Evolutionary conservation across 2,888 invertebrate genomes (phyloP), one percentile per base, ranked within the genome.

Genomic region (Ophion costatus): DNA sequence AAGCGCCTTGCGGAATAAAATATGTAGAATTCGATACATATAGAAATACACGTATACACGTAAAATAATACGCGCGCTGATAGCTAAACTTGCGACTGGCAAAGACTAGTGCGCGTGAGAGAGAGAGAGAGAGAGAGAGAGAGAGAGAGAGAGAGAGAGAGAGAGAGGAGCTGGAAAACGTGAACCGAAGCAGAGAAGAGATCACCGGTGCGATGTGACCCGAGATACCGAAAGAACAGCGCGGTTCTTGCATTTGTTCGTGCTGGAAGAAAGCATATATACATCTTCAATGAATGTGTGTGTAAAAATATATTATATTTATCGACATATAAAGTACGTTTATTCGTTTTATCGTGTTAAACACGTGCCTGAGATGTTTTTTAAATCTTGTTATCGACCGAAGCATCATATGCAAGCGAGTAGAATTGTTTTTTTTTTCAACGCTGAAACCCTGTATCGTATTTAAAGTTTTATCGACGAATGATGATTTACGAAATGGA

Each of bases 161-260:
- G 38, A 73, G 79, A 73, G 71, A 73, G 79, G 57, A 57, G 74
- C 42, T 42, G 89, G 90, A 81, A 89, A 90, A 91, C 90, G 91
- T 89, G 91, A 90, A 88, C 89, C 89, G 83, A 84, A 84, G 42
- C 66, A 83, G 85, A 85, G 91, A 91, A 29, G 29, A 29, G 29
- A 29, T 91, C 91, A 91, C 88, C 88, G 88, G 78, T 86, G 90
- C 90, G 91, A 91, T 91, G 81, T 91, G 91, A 91, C 91, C 91
- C 89, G 89, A 91, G 91, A 91, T 91, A 91, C 89, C 84, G 76
- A 82, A 87, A 61, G 75, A n/a, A 75, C 67, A 75, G 86, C 79
- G 75, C 78, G 86, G 85, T 87, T 89, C 90, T 91, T 91, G 89
- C 89, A 91, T 91, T 91, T 89, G 87, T 86, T 89, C 89, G 90